These are phyloP conservation scores for Anthopleura xanthogrammica DNA, from an alignment of 92 coral and sea anemone genomes.

Conservation along the genomic window DNA sequence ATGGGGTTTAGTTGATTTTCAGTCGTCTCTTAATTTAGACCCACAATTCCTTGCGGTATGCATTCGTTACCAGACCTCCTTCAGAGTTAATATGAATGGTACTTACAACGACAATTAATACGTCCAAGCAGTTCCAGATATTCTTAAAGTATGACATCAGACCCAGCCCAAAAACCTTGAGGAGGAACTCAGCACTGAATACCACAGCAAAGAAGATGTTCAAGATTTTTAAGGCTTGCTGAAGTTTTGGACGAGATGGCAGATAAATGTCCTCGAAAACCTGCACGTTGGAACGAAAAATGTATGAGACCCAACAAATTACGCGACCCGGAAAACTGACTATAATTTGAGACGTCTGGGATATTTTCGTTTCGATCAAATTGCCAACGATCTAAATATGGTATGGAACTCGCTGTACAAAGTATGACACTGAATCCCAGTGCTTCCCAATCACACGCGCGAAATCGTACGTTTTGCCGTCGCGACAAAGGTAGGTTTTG, in stretches of 20 bases:
- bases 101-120: constrained; percentile 91
- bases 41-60: background rate
- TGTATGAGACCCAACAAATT: no score
- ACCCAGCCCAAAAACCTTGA: constrained; percentile 77
- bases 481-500: no score
- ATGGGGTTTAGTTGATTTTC: background rate
- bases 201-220: constrained; percentile 81
- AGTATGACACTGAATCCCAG: no score
- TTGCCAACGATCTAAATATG: no score
- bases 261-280: constrained; percentile 89
- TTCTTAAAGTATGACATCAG: constrained; percentile 76
- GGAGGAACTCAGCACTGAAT: constrained; percentile 76
- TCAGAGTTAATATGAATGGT: background rate
- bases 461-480: no score
- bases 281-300: constrained; percentile 23
- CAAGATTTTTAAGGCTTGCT: constrained; percentile 60
- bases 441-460: no score
- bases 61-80: no score
- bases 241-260: constrained; percentile 63
- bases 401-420: no score
- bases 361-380: no score
- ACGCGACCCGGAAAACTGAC: no score
- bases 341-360: no score
- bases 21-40: background rate
- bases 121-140: constrained; percentile 93